These are phyloP conservation scores for Neodiprion virginianus DNA, from an alignment of 1,140 invertebrate species.

Conservation along the genomic window DNA sequence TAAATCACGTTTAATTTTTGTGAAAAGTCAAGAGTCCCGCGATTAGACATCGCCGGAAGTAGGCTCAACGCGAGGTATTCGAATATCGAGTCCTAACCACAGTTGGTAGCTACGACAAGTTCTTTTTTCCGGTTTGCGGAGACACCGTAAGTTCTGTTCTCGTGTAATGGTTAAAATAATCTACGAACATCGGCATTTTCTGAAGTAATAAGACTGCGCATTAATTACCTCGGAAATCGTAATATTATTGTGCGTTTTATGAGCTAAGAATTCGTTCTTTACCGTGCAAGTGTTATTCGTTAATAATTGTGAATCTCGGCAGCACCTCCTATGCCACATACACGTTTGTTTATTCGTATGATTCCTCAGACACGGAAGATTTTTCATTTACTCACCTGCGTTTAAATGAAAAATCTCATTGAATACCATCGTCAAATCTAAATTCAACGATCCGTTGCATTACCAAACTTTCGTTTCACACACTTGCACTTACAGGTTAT, in stretches of 20 bases:
- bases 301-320: neutral
- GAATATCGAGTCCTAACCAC: neutral
- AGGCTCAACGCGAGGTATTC: neutral
- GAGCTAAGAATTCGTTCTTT: neutral
- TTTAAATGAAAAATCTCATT: neutral
- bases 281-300: neutral
- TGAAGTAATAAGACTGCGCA: neutral
- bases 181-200: neutral
- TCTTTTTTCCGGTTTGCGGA: slow-evolving; percentile 12
- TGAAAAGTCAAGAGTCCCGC: no score
- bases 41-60: neutral
- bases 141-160: slow-evolving; percentile 6
- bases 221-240: neutral
- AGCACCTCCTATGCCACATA: slow-evolving; percentile 1
- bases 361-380: neutral
- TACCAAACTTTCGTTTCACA: no score
- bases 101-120: neutral
- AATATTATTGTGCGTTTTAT: neutral
- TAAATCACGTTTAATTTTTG: no score
- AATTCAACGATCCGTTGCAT: no score
- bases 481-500: neutral
- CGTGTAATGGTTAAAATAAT: neutral
- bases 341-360: neutral
- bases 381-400: no score
- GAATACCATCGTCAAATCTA: neutral